Evolutionary conservation across 1,140 invertebrate species (phyloP), one percentile per base, ranked within the genome.

Genomic region (Anagrus nilaparvatae): DNA sequence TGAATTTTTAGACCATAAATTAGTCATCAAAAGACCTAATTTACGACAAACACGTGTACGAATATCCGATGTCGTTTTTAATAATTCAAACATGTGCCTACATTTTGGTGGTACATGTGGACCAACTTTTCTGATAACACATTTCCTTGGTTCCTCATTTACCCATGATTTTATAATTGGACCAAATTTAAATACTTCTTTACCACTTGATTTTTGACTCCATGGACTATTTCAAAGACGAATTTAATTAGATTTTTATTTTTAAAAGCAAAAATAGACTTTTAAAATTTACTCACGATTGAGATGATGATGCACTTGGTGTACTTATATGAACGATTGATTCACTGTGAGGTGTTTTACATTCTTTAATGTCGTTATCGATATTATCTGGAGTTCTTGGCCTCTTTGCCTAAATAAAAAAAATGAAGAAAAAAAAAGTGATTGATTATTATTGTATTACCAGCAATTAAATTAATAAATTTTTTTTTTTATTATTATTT

Each of bases 61-160:
- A 17, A 65, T 18, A 54, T 37, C 55, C 32, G 20, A 64, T 62
- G 45, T 71, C 65, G 17, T 71, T 68, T 10, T 52, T 0, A 75
- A 39, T 41, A 74, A 65, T 39, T 78, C 73, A 46, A 72, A 79
- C 73, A 79, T 77, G 48, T 64, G 63, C 1, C 38, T 38, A 3
- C 60, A 60, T 29, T 58, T 51, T 6, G 46, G 41, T 1, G 49
- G 58, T 48, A 64, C 51, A 20, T 59, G 57, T 14, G 53, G 44
- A 20, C 55, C 50, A 5, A 17, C 17, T 0, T 44, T 30, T 2
- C 45, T 52, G n/a, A 56, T 54, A 3, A 3, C 14, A 5, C 60
- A 43, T 4, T 25, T 37, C 17, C 47, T 44, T 3, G 32, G 16
- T 9, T 52, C 45, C 2, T 32, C n/a, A 2, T 43, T 56, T 17